Conservation (phyloP, 1,140 invertebrate species). For the Pantala flavescens region DNA sequence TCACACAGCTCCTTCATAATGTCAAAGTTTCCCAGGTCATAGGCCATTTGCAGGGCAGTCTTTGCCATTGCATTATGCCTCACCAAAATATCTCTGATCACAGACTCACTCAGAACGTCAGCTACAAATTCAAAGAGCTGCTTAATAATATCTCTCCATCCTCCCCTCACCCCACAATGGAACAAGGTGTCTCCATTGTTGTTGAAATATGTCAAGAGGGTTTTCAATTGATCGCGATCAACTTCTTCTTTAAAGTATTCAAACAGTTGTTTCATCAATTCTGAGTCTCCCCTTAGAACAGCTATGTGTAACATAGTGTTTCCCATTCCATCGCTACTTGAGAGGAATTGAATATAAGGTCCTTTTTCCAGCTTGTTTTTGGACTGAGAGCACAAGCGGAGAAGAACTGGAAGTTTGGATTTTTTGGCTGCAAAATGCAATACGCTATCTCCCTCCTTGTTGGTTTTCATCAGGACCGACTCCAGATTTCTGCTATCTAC, state of each 20-base stretch:
- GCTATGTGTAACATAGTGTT: neutral
- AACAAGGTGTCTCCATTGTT: neutral
- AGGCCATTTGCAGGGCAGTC: neutral
- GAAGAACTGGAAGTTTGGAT: neutral
- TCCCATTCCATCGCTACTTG: neutral
- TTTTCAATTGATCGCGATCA: neutral
- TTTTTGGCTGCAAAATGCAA: neutral
- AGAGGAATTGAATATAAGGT: neutral
- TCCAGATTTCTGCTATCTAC: neutral
- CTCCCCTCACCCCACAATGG: neutral
- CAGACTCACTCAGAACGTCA: neutral
- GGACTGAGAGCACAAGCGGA: neutral
- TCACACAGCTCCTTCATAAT: neutral
- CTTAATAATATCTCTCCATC: neutral
- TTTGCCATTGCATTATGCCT: neutral
- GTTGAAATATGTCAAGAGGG: neutral
- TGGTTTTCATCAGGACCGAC: neutral
- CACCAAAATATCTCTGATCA: neutral
- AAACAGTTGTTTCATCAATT: neutral
- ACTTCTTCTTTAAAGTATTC: neutral
- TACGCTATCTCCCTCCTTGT: neutral
- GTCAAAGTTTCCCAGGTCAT: neutral
- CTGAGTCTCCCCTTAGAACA: neutral
- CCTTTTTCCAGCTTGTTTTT: neutral
- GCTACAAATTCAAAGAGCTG: neutral